Percentiles rank a stretch among this genome's conserved stretches.
Evolutionary conservation across 2,797 vertebrate genomes (phyloP).

Genomic region (Falco biarmicus): DNA sequence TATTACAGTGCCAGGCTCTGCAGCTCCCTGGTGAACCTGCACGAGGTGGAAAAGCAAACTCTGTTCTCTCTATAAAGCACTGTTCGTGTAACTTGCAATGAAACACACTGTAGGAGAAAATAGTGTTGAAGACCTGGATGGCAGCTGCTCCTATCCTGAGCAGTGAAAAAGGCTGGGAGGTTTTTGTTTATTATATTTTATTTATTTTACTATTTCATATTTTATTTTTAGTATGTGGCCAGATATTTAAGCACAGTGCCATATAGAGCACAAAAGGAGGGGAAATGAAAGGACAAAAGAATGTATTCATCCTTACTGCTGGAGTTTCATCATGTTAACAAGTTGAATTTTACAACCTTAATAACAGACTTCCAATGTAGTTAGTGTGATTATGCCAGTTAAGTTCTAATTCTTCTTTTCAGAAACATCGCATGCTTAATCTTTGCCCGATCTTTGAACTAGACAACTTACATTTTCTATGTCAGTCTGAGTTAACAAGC

Average conservation of each 20-base stretch:
- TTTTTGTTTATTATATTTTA: background rate
- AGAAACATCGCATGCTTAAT: background rate
- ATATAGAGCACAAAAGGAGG: background rate
- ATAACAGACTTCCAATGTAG: background rate
- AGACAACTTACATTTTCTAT: background rate
- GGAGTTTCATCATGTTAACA: background rate
- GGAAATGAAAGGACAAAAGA: background rate
- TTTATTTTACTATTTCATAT: background rate
- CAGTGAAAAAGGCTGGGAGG: background rate
- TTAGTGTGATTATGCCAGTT: background rate
- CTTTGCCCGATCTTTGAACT: background rate
- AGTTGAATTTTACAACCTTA: background rate
- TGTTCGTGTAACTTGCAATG: background rate
- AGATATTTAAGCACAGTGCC: background rate
- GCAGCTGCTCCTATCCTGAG: background rate
- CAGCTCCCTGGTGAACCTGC: background rate
- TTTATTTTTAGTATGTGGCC: background rate
- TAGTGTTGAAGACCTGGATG: background rate
- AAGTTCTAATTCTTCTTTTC: background rate
- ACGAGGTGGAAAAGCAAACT: background rate
- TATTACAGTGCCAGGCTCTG: background rate
- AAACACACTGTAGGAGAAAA: background rate
- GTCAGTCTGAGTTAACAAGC: background rate
- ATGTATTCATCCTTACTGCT: background rate
- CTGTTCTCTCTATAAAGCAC: background rate